Evolutionary conservation across 1,140 invertebrate genomes (phyloP).

Genomic region (Drosophila navojoa): DNA sequence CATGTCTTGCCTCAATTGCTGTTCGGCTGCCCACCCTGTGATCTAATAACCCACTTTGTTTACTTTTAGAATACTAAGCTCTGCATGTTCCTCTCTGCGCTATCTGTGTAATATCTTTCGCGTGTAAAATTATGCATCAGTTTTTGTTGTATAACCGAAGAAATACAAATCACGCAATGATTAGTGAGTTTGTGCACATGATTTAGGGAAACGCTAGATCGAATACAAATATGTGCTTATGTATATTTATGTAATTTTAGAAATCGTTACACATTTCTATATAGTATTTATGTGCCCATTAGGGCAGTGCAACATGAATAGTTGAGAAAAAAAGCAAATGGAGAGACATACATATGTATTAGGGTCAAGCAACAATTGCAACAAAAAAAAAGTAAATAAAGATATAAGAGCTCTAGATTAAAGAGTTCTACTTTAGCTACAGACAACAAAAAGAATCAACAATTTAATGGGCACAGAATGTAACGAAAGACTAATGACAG

Average conservation of each 20-base stretch:
- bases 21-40: conserved; percentile 16
- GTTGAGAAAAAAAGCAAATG: not conserved
- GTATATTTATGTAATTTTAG: too few species aligned
- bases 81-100: too few species aligned
- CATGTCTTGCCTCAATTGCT: conserved; percentile 27
- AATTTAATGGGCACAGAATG: not conserved
- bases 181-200: not conserved
- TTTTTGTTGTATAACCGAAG: conserved; percentile 11
- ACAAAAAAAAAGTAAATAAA: conserved; percentile 42
- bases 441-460: not conserved
- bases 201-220: not conserved
- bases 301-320: not conserved
- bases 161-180: conserved; percentile 16
- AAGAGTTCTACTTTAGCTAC: conserved; percentile 14
- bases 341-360: conserved; percentile 36
- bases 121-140: conserved; percentile 2
- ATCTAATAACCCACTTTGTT: conserved; percentile 29
- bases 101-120: conserved; percentile 9
- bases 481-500: conserved; percentile 69
- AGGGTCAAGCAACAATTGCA: conserved; percentile 53
- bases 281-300: not conserved
- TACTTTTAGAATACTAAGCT: conserved; percentile 9
- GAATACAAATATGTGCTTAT: not conserved
- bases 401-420: conserved; percentile 21
- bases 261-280: not conserved